Evolutionary conservation across 2,797 vertebrate species (phyloP).

Genomic region (Neostethus bicornis): DNA sequence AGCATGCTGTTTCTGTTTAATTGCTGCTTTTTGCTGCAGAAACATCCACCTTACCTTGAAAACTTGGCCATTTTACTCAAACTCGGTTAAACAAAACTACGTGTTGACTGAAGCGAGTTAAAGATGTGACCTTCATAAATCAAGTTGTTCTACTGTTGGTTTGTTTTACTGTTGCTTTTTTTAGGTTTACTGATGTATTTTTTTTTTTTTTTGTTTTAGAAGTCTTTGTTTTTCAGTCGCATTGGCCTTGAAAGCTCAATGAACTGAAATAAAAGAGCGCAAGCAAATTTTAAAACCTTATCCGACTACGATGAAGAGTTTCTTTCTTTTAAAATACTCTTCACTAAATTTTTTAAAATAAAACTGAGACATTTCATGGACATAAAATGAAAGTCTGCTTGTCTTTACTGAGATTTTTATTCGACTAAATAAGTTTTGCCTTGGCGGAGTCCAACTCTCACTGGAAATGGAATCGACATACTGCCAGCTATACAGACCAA

Average conservation of each 20-base stretch:
- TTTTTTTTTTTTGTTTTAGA: conserved; percentile 12
- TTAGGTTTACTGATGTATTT: not conserved
- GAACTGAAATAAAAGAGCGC: not conserved
- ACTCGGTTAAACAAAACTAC: conserved; percentile 29
- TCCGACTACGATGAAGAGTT: not conserved
- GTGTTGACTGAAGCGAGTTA: conserved; percentile 16
- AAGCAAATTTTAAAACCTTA: not conserved
- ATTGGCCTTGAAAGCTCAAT: conserved; percentile 1
- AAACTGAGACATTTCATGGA: too few relatives aligned
- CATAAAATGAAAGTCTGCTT: too few relatives aligned
- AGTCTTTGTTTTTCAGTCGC: not conserved
- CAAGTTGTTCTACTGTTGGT: conserved; percentile 1
- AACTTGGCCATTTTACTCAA: conserved; percentile 22
- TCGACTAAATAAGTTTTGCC: too few relatives aligned
- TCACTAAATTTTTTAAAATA: too few relatives aligned
- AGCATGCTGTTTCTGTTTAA: conserved; percentile 29
- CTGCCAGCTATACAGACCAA: too few relatives aligned
- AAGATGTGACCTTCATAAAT: conserved; percentile 15
- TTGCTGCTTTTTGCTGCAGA: conserved; percentile 19
- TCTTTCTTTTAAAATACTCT: too few relatives aligned
- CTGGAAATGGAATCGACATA: too few relatives aligned
- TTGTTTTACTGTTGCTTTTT: not conserved
- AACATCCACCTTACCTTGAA: conserved; percentile 26
- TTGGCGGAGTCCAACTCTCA: too few relatives aligned
- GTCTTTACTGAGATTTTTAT: too few relatives aligned